These are phyloP conservation scores for Erinaceus europaeus DNA, from an alignment of 2,113 vertebrate genomes.

Conservation along the genomic window DNA sequence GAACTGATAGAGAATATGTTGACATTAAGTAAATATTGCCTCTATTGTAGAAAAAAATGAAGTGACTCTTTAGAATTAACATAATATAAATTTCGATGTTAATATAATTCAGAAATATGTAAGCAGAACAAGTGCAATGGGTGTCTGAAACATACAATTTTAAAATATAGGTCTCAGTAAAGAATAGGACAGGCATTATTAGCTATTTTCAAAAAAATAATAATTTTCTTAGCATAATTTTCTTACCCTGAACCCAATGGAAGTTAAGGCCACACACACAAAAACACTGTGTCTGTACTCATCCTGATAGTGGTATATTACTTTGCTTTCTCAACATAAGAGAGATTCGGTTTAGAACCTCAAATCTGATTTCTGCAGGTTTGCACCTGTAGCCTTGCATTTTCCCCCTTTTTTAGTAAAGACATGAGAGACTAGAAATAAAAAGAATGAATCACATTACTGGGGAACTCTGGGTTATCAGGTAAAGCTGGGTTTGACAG, in stretches of 20 bases:
- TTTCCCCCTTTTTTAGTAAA: neutral
- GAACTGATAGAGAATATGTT: neutral
- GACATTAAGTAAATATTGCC: neutral
- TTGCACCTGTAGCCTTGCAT: neutral
- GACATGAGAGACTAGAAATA: neutral
- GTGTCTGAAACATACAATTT: neutral
- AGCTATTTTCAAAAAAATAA: neutral
- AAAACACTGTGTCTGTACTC: neutral
- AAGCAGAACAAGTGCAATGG: neutral
- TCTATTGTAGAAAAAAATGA: neutral
- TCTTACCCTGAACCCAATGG: neutral
- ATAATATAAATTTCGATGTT: neutral
- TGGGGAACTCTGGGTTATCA: neutral
- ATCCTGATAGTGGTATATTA: neutral
- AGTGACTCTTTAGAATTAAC: neutral
- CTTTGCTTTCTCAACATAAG: conserved; percentile 11
- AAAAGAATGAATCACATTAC: conserved; percentile 3
- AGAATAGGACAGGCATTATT: neutral
- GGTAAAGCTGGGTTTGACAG: neutral
- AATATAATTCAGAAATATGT: neutral
- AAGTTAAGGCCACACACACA: conserved; percentile 2
- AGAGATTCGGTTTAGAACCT: conserved; percentile 33
- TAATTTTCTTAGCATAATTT: neutral
- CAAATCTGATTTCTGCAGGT: conserved; percentile 21
- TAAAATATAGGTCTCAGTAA: conserved; percentile 12